Percentiles rank a stretch among this genome's conserved stretches.
Evolutionary conservation across 1,140 invertebrate species (phyloP).

Genomic region (Sinella curviseta): DNA sequence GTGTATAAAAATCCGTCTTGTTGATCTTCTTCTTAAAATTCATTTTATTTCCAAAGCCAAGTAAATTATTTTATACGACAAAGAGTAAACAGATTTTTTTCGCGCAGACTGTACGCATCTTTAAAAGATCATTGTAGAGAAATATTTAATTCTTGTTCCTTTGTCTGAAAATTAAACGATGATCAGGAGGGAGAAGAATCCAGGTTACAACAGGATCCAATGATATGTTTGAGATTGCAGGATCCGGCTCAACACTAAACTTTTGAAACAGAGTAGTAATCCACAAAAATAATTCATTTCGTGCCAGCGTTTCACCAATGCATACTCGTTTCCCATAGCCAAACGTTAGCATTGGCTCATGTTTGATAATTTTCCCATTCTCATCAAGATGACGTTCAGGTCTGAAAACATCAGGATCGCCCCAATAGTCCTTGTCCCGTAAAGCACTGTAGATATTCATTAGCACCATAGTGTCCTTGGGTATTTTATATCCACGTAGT

Average conservation of each 20-base stretch:
- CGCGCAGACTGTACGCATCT: too few relatives aligned
- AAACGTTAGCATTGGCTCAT: conserved; percentile 45
- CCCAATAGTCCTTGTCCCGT: conserved; percentile 47
- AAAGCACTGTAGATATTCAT: conserved; percentile 2
- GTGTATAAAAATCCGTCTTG: too few relatives aligned
- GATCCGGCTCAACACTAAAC: conserved; percentile 60
- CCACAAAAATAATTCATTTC: conserved; percentile 48
- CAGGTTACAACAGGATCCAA: conserved; percentile 37
- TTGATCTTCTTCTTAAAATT: too few relatives aligned
- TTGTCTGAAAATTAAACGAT: conserved; percentile 30
- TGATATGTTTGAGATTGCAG: not conserved
- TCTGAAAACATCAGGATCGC: conserved; percentile 53
- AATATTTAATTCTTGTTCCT: too few relatives aligned
- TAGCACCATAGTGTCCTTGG: conserved; percentile 40
- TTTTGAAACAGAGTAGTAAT: conserved; percentile 49
- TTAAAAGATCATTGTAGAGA: too few relatives aligned
- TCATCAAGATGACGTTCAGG: conserved; percentile 51
- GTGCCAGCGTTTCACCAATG: conserved; percentile 64
- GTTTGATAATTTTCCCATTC: conserved; percentile 39
- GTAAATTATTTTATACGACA: too few relatives aligned
- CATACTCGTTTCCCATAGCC: conserved; percentile 64
- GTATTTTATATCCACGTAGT: conserved; percentile 36
- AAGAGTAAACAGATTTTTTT: too few relatives aligned
- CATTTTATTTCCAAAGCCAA: too few relatives aligned
- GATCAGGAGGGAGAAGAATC: conserved; percentile 14